Base-by-base conservation (phyloP, 2,888 invertebrate genomes). In the Noctua pronuba region DNA sequence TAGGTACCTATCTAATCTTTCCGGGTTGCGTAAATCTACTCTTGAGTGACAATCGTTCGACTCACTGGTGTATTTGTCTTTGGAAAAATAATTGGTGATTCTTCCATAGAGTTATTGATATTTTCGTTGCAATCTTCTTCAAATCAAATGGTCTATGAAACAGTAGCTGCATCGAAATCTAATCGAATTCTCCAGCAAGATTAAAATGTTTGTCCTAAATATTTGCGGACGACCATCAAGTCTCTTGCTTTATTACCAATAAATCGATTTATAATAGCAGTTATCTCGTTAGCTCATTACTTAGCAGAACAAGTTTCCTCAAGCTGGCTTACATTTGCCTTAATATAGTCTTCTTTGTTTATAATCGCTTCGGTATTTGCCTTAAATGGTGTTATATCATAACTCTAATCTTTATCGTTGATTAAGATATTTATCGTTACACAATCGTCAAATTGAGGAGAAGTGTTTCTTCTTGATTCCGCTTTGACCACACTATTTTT, bases 191-290 rank as follows among this genome's bases (percentile, higher is more conserved):
- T 31, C 52, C 28, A 60, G n/a, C 7, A 38, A 46, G 24, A 49
- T 66, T 66, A 41, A 62, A 8, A 85, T 58, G 64, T 70, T 35
- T 67, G 28, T 44, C 49, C 62, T 67, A 67, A 80, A 83, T 82
- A 75, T 72, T 68, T 31, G 35, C n/a, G 13, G 13, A 28, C 46
- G 28, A 69, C 62, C 49, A 49, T 77, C 38, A 38, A 76, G 60
- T 62, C 31, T 60, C 49, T 62, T 4, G 28, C n/a, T 55, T 81
- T 49, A 58, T 73, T 73, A 71, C 62, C 72, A 76, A 79, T 83
- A 75, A 79, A 79, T 70, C 60, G 73, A 75, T 86, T 73, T 79
- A 58, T 74, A 83, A 83, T 75, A 72, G 66, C 35, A 69, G 62
- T 49, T 35, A 70, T 75, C 77, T 75, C 18, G 82, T 82, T 74